phyloP scores from a whole-genome alignment of 1,140 invertebrate genomes.

The Penaeus japonicus region DNA sequence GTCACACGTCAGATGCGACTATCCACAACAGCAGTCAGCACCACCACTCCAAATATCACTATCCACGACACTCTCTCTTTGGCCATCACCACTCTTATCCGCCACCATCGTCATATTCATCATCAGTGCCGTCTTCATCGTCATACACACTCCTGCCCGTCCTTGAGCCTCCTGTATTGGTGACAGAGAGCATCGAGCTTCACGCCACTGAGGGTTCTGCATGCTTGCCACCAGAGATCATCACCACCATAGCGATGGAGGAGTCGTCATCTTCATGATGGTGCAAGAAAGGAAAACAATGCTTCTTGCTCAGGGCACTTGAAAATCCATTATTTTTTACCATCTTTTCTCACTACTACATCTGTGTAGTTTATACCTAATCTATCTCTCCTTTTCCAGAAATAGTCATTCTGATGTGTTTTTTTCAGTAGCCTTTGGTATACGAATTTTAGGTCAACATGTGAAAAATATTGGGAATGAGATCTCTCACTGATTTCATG shows the following conservation, averaged over 20 bases:
- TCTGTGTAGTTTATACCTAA: not conserved
- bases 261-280: conserved; percentile 49
- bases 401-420: no score
- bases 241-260: conserved; percentile 40
- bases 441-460: no score
- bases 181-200: conserved; percentile 41
- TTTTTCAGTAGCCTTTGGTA: no score
- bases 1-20: not conserved
- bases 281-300: conserved; percentile 34
- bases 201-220: conserved; percentile 22
- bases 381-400: no score
- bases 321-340: conserved; percentile 8
- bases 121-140: conserved; percentile 18
- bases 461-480: no score
- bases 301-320: conserved; percentile 53
- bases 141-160: conserved; percentile 43
- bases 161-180: conserved; percentile 43
- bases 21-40: conserved; percentile 12
- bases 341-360: not conserved
- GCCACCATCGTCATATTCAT: not conserved
- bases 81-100: not conserved
- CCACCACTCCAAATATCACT: conserved; percentile 22
- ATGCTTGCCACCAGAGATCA: conserved; percentile 41
- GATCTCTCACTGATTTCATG: no score
- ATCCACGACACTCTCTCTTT: not conserved